A percentile compares a stretch with the other conserved stretches of the same genome.
phyloP scores from a whole-genome alignment of 2,797 vertebrate species.

The Rhincodon typus region DNA sequence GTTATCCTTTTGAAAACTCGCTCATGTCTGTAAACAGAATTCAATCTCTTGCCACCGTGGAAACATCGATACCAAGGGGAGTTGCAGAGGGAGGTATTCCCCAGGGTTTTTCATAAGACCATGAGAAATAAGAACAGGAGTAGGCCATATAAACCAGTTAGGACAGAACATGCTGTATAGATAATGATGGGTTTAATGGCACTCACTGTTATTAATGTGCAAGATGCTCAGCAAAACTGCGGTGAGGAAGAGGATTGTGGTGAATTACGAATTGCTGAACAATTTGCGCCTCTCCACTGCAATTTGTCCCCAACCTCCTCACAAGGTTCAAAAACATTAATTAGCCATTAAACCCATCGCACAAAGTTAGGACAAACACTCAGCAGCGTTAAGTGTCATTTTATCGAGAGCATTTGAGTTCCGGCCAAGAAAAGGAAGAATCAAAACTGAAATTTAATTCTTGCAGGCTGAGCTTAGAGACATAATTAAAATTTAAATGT shows the following conservation, averaged over 20 bases:
- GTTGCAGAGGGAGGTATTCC: neutral
- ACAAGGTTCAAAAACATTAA: neutral
- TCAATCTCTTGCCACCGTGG: neutral
- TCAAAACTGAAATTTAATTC: too few species aligned
- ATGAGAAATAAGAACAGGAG: too few species aligned
- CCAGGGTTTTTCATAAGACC: neutral
- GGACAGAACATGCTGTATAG: too few species aligned
- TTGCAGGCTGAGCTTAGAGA: neutral
- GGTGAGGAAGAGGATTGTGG: neutral
- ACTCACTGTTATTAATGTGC: neutral
- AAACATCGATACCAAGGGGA: neutral
- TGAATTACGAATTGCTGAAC: neutral
- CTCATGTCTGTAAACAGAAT: neutral
- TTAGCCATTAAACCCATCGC: neutral
- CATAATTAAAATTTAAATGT: too few species aligned
- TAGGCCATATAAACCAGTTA: too few species aligned
- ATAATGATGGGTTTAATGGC: neutral
- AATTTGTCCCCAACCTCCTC: neutral
- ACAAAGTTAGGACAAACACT: neutral
- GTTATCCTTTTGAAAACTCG: neutral
- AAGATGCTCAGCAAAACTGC: neutral
- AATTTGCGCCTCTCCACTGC: neutral
- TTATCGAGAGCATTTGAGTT: neutral
- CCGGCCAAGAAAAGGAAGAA: neutral
- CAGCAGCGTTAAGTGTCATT: neutral